Conservation (phyloP, 1,140 invertebrate species). For the Drosophila pectinifera region DNA sequence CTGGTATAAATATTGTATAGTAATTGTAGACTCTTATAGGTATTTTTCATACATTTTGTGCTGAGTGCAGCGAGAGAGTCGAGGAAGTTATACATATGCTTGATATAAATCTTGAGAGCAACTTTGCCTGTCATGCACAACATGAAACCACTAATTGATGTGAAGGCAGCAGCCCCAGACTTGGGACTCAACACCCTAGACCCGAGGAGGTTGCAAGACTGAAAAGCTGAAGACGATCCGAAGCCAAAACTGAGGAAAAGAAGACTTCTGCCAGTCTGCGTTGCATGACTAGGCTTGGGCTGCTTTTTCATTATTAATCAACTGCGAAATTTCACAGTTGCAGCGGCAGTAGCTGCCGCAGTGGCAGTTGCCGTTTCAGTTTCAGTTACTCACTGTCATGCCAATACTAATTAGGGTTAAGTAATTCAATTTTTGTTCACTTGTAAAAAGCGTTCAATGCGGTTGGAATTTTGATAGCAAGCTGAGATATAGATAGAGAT, state of each 20-base stretch:
- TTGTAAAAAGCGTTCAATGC: conserved; percentile 1
- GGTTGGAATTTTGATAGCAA: background rate
- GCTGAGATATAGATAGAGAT: too few relatives aligned
- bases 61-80: conserved; percentile 8
- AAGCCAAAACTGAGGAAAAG: conserved; percentile 30
- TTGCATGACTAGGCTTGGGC: conserved; percentile 47
- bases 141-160: conserved; percentile 83
- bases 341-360: conserved; percentile 36
- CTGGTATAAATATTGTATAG: too few relatives aligned
- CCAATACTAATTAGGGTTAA: conserved; percentile 76
- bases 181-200: conserved; percentile 38
- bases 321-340: conserved; percentile 44
- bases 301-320: conserved; percentile 54
- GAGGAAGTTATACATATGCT: conserved; percentile 62
- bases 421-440: conserved; percentile 48
- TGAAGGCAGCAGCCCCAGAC: conserved; percentile 60
- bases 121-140: conserved; percentile 71
- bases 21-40: too few relatives aligned
- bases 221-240: conserved; percentile 22
- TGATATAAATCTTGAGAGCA: conserved; percentile 76
- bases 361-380: conserved; percentile 46
- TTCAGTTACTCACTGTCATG: conserved; percentile 51
- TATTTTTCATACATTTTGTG: background rate
- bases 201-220: conserved; percentile 15
- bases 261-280: conserved; percentile 25